phyloP scores from a whole-genome alignment of 2,888 invertebrate species.

The Phengaris arion region DNA sequence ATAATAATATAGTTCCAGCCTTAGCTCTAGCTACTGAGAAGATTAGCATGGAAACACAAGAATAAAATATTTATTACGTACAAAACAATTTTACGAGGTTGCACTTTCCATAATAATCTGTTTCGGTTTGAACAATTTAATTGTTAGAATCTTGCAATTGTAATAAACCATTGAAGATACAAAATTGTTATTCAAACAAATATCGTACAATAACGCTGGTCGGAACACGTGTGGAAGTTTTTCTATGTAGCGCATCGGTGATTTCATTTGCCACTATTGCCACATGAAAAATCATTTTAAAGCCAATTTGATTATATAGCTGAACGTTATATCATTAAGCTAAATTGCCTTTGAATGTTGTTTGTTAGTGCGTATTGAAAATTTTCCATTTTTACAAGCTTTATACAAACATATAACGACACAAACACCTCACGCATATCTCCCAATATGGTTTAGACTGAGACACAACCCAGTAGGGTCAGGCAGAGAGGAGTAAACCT shows the following conservation, averaged over 20 bases:
- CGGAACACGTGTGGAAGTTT: constrained; percentile 37
- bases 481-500: too few relatives aligned
- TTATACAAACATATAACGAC: too few relatives aligned
- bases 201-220: constrained; percentile 46
- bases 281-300: constrained; percentile 28
- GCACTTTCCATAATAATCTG: too few relatives aligned
- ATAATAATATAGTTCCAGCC: too few relatives aligned
- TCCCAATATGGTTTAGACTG: too few relatives aligned
- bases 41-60: too few relatives aligned
- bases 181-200: constrained; percentile 48
- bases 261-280: constrained; percentile 32
- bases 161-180: constrained; percentile 22
- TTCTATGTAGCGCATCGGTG: constrained; percentile 37
- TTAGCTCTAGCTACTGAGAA: too few relatives aligned
- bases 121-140: neutral
- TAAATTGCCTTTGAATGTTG: constrained; percentile 31
- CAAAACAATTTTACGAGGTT: too few relatives aligned
- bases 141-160: constrained; percentile 21
- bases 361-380: constrained; percentile 31
- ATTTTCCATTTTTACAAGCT: constrained; percentile 6
- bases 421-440: too few relatives aligned
- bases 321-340: constrained; percentile 19
- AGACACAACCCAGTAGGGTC: too few relatives aligned
- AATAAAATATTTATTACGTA: too few relatives aligned
- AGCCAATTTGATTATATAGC: constrained; percentile 29